These are phyloP conservation scores for Antigone vipio DNA, from an alignment of 2,113 vertebrate species.

Conservation along the genomic window DNA sequence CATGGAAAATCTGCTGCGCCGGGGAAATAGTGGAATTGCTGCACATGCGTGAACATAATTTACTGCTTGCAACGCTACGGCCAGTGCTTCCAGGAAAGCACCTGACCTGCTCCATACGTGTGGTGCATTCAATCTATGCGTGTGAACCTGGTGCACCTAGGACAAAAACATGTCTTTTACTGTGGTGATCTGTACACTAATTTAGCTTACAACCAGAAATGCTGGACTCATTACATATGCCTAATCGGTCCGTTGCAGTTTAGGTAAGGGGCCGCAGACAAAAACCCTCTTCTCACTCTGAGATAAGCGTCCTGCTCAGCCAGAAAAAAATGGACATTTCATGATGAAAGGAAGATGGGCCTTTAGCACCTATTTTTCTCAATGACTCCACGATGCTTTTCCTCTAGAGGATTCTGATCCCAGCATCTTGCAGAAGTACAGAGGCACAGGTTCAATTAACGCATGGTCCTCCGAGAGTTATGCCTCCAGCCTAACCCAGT, in stretches of 20 bases:
- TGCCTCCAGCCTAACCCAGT: background rate
- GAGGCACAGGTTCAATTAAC: background rate
- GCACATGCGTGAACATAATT: no score
- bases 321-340: background rate
- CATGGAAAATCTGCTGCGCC: background rate
- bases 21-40: background rate
- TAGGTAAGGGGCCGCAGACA: background rate
- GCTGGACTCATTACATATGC: fast-evolving
- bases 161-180: background rate
- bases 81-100: background rate
- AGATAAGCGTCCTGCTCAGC: background rate
- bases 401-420: background rate
- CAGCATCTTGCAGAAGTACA: background rate
- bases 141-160: background rate
- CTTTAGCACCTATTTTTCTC: background rate
- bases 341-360: background rate
- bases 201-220: background rate
- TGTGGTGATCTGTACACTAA: background rate
- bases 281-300: background rate
- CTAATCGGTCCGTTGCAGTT: background rate
- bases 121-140: background rate
- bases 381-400: background rate
- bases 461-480: background rate
- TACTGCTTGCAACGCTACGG: background rate
- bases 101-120: fast-evolving